Conservation (phyloP, 2,888 invertebrate genomes). For the Allacma fusca region DNA sequence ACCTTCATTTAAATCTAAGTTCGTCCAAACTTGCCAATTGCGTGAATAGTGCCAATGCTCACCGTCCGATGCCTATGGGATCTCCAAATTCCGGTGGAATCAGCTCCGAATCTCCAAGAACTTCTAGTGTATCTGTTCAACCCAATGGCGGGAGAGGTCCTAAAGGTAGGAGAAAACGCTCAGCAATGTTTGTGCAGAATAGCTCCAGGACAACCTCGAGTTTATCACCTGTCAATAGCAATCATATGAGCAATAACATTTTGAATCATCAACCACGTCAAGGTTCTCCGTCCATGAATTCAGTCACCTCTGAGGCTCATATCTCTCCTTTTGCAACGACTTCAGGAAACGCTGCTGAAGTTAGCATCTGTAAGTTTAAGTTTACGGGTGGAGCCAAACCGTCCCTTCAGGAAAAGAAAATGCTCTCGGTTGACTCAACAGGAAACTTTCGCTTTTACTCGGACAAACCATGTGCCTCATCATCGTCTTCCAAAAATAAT, state of each 20-base stretch:
- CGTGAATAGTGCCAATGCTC: constrained; percentile 30
- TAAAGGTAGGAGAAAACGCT: not conserved
- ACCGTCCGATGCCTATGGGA: constrained; percentile 19
- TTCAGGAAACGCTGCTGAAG: constrained; percentile 69
- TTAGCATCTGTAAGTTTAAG: constrained; percentile 91
- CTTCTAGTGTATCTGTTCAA: not conserved
- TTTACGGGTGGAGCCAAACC: constrained; percentile 92
- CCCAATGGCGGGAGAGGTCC: not conserved
- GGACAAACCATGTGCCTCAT: constrained; percentile 49
- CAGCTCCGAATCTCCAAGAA: not conserved
- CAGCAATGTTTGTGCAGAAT: constrained; percentile 9
- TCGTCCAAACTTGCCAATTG: constrained; percentile 34
- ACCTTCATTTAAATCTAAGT: constrained; percentile 38
- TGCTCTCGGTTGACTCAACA: constrained; percentile 87
- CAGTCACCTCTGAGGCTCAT: constrained; percentile 8
- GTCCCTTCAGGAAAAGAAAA: constrained; percentile 87
- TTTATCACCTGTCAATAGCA: not conserved
- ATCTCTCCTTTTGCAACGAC: constrained; percentile 35
- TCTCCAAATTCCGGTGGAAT: constrained; percentile 7
- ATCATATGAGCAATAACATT: not conserved
- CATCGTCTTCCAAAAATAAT: constrained; percentile 21
- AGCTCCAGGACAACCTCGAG: not conserved
- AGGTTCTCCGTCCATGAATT: not conserved
- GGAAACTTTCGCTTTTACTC: constrained; percentile 84
- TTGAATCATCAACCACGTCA: not conserved